Evolutionary conservation across 2,113 vertebrate species (phyloP).

Genomic region (Chitala chitala): DNA sequence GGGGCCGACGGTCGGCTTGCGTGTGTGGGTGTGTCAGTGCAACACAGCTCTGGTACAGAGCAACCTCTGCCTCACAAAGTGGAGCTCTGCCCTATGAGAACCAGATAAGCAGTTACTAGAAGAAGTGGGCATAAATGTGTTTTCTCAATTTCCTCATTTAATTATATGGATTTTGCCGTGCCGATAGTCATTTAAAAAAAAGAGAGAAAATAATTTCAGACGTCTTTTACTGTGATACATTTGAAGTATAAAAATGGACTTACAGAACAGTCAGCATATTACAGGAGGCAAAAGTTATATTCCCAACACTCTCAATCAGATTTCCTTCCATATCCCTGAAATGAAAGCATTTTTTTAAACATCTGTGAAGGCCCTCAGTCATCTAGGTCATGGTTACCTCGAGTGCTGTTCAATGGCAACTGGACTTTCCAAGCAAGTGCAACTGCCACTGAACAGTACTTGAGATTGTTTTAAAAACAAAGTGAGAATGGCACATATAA

Average conservation of each 20-base stretch:
- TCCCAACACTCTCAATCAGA: conserved; percentile 77
- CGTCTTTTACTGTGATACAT: background rate
- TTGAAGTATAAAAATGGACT: conserved; percentile 52
- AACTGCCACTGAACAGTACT: too few species aligned
- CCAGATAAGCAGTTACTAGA: too few species aligned
- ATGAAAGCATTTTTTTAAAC: conserved; percentile 10
- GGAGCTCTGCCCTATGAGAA: too few species aligned
- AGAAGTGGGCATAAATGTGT: background rate
- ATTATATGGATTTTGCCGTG: background rate
- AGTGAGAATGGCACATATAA: too few species aligned
- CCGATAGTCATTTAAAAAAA: background rate
- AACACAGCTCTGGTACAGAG: too few species aligned
- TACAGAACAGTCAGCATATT: conserved; percentile 85
- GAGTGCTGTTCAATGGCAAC: too few species aligned
- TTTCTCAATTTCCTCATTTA: background rate
- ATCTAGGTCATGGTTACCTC: background rate
- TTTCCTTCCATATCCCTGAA: conserved; percentile 89
- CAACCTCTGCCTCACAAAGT: too few species aligned
- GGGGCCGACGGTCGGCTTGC: too few species aligned
- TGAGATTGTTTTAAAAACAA: too few species aligned
- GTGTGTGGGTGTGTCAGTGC: too few species aligned
- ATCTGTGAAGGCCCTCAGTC: background rate
- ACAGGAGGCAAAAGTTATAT: conserved; percentile 82
- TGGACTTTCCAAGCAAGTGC: too few species aligned
- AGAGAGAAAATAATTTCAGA: background rate